Evolutionary conservation across 2,888 invertebrate species (phyloP).

Genomic region (Troides oblongomaculatus): DNA sequence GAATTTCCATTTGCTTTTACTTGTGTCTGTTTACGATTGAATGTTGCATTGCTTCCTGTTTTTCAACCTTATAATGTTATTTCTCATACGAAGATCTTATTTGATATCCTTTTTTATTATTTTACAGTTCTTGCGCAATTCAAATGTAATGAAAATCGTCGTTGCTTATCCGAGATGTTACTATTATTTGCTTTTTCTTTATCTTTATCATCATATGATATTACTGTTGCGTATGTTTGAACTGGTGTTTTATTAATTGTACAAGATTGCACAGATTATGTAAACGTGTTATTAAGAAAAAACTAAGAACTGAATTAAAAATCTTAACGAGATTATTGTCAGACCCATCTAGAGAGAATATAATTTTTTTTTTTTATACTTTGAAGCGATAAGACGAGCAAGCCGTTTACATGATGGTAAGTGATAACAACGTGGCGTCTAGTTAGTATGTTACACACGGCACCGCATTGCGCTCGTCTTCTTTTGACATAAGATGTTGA

Average conservation of each 20-base stretch:
- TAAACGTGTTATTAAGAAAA: background rate
- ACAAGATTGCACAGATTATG: background rate
- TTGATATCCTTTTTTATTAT: background rate
- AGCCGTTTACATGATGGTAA: too few relatives aligned
- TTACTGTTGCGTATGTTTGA: background rate
- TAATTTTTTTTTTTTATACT: too few relatives aligned
- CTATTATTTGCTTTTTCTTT: slow-evolving; percentile 1
- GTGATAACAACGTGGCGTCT: too few relatives aligned
- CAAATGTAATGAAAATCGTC: background rate
- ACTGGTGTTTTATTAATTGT: background rate
- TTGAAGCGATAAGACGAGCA: too few relatives aligned
- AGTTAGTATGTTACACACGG: too few relatives aligned
- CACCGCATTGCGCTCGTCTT: too few relatives aligned
- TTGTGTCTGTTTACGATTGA: too few relatives aligned
- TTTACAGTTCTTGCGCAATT: background rate
- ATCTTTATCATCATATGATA: background rate
- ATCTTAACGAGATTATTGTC: too few relatives aligned
- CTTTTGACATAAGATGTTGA: too few relatives aligned
- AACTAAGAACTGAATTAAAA: background rate
- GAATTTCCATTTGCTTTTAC: too few relatives aligned
- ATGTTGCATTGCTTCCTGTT: too few relatives aligned
- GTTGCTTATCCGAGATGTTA: background rate
- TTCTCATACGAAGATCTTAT: background rate
- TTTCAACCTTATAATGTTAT: background rate
- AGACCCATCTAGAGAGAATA: too few relatives aligned